These are phyloP conservation scores for Penaeus vannamei DNA, from an alignment of 1,140 invertebrate genomes.

Conservation along the genomic window DNA sequence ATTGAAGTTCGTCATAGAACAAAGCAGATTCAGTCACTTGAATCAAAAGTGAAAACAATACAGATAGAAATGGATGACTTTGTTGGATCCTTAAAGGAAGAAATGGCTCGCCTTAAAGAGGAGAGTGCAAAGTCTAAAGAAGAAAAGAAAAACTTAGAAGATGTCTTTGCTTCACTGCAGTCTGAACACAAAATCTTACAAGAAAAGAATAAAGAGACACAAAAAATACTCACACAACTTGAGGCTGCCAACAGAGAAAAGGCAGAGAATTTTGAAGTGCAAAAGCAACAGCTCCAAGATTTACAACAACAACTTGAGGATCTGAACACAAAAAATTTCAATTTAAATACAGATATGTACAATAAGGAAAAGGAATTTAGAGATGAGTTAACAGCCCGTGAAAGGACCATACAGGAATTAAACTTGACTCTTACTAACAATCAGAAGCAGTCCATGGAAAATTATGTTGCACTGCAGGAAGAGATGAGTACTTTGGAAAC, in stretches of 20 bases:
- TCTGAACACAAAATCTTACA: slow-evolving; percentile 50
- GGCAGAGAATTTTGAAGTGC: slow-evolving; percentile 68
- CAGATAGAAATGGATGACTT: slow-evolving; percentile 65
- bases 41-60: slow-evolving; percentile 53
- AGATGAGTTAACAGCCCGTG: slow-evolving; percentile 68
- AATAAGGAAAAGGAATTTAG: slow-evolving; percentile 68
- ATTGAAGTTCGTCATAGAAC: slow-evolving; percentile 69
- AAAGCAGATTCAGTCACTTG: slow-evolving; percentile 46
- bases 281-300: slow-evolving; percentile 70
- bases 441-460: slow-evolving; percentile 67
- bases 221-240: slow-evolving; percentile 69
- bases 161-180: slow-evolving; percentile 54
- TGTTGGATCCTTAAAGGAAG: slow-evolving; percentile 61
- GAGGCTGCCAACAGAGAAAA: slow-evolving; percentile 68
- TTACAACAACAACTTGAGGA: slow-evolving; percentile 67
- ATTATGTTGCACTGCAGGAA: slow-evolving; percentile 61
- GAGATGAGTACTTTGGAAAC: slow-evolving; percentile 60
- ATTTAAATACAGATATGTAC: slow-evolving; percentile 55
- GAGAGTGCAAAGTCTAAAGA: slow-evolving; percentile 61
- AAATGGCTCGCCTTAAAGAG: slow-evolving; percentile 66
- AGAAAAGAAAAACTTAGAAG: slow-evolving; percentile 66
- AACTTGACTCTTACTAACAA: slow-evolving; percentile 66
- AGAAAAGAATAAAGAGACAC: slow-evolving; percentile 68
- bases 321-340: slow-evolving; percentile 62
- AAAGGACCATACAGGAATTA: slow-evolving; percentile 65